These are phyloP conservation scores for Nomada ferruginata DNA, from an alignment of 2,888 invertebrate species.

Conservation along the genomic window DNA sequence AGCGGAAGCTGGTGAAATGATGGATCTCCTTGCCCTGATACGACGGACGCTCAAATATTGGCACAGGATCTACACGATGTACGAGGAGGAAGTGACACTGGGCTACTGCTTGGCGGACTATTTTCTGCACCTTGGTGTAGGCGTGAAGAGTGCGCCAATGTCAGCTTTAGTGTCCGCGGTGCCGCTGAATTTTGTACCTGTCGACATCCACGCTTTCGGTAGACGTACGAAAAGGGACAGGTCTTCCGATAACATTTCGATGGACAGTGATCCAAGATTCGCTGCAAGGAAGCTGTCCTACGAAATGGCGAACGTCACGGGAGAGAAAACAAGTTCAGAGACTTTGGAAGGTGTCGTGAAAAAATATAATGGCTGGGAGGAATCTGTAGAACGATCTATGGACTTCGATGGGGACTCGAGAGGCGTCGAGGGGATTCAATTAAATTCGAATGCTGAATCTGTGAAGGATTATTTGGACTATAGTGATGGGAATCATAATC, in stretches of 20 bases:
- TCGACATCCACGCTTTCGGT: not conserved
- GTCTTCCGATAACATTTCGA: not conserved
- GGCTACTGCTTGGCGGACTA: constrained; percentile 69
- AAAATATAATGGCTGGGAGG: not conserved
- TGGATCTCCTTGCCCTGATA: constrained; percentile 41
- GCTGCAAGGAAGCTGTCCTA: constrained; percentile 2
- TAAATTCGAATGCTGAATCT: not conserved
- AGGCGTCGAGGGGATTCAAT: not conserved
- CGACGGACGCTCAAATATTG: constrained; percentile 62
- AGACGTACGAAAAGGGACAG: not conserved
- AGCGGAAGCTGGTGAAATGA: constrained; percentile 34
- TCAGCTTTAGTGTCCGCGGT: not conserved
- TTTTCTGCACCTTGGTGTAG: constrained; percentile 39
- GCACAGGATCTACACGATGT: constrained; percentile 63
- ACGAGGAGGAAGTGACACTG: constrained; percentile 67
- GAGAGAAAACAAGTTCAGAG: not conserved
- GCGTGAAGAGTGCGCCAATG: not conserved
- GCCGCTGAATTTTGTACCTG: not conserved
- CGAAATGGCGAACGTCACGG: rapidly evolving
- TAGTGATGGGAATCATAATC: not conserved
- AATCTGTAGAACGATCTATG: not conserved
- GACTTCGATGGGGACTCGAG: not conserved
- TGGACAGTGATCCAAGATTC: not conserved
- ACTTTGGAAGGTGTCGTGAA: not conserved
- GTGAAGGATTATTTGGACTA: not conserved